Evolutionary conservation across 1,140 invertebrate genomes (phyloP), one percentile per base, ranked within the genome.

Genomic region (Parasteatoda tepidariorum): DNA sequence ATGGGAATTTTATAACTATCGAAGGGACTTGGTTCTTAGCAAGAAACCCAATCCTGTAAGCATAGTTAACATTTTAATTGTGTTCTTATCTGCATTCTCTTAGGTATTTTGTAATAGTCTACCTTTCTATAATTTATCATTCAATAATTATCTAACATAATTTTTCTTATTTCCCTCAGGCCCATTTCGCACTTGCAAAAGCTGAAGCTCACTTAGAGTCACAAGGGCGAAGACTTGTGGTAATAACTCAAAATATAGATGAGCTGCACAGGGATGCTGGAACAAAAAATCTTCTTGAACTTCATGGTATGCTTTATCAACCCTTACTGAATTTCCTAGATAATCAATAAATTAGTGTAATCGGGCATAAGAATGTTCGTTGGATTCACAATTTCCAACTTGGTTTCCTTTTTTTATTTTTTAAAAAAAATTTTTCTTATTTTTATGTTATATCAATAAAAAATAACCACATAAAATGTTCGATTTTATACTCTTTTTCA

Each of bases 201-300:
- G 94, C 92, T 90, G 94, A 97, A 90, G 89, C 92, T 61, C 89
- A 91, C 85, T 89, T 93, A 11, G 87, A 89, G 84, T 87, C 89
- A 28, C 89, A 93, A 86, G 92, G 92, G 2, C 92, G 92, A 85
- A 89, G 88, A 62, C 59, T 95, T 71, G 92, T 91, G 38, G 90
- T 97, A 2, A 93, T 99, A 4, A 99, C 98, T 2, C 98, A 99
- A 89, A 99, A 99, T 92, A 97, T 99, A 2, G 98, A 99, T 88
- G 92, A 93, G 79, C 90, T 99, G 9, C 97, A 99, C 89, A 90
- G 90, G 18, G 98, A 97, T 90, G 97, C 97, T 31, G 97, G 96
- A 11, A 95, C 93, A 86, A 89, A 90, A 83, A 93, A 94, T 86
- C 90, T 98, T 0, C 93, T 97, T 61, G 97, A 99, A 90, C 90